Base-by-base conservation (phyloP, 2,888 invertebrate genomes). In the Eupithecia vulgata region DNA sequence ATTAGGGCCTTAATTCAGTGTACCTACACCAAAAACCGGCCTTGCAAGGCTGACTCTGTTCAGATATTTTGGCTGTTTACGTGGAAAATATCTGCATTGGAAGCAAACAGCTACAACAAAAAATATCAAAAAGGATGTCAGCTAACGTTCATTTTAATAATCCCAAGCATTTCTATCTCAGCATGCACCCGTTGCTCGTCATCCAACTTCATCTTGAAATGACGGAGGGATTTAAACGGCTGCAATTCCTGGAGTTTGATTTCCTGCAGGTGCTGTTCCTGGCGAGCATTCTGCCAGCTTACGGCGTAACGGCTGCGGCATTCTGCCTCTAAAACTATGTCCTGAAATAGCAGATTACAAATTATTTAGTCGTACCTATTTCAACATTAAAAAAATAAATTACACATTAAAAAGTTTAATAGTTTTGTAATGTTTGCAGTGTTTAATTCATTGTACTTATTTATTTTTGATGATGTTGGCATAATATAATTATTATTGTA, bases 241-340 rank as follows among this genome's bases (percentile, higher is more conserved):
- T 92, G 91, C 6, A 76, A 79, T 34, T 86, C 80, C 8, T 61
- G 69, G 68, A 92, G 7, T 10, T 1, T 6, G 8, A 64, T 90
- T 0, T 65, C 67, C 68, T 86, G 81, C 0, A 69, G n/a, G 64
- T 91, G 86, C 75, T 92, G 92, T 71, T 93, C 93, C 0, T 87
- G 82, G 5, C 93, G 88, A 17, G 93, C 88, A 2, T 68, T 67
- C 79, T 93, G 88, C 93, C 93, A 93, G 66, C 86, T 85, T 10
- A 76, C 82, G 1, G 86, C 80, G 78, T 91, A 92, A 5, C 93
- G 88, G 71, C 80, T 68, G 12, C 83, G 80, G 21, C 82, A 83
- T 76, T 87, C 88, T 0, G 85, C 80, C 62, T 84, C 80, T 17
- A 88, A 52, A 3, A 79, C 77, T 17, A 87, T 82, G 75, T 91